Base-by-base conservation (phyloP, 1,140 invertebrate species). In the Anoplolepis gracilipes region DNA sequence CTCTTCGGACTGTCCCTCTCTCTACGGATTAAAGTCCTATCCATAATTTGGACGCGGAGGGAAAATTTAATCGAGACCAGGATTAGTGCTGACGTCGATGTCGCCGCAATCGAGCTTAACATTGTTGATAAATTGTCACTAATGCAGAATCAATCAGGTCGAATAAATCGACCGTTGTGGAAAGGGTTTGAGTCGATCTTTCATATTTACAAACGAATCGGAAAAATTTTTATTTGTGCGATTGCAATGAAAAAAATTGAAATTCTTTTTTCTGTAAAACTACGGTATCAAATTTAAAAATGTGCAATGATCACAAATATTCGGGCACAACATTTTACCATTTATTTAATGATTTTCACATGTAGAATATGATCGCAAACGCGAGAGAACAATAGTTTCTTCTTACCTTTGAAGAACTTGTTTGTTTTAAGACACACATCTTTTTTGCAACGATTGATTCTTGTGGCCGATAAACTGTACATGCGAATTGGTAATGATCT, bases 81-180 rank as follows among this genome's bases (percentile, higher is more conserved):
- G 62, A 53, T 78, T 78, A 33, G 22, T 30, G n/a, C 22, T 79
- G 33, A 79, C 13, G 46, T 69, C 33, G 30, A 78, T 36, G 33
- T 78, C 61, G 28, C 42, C 59, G 75, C 75, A 65, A 55, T 79
- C 10, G 46, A 69, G 62, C 22, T 13, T 67, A 69, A 64, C 67
- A 11, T 55, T 67, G 16, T 46, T 79, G 49, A 53, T 55, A 16
- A 33, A 46, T 25, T 22, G n/a, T 78, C 62, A 78, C 8, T 65
- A n/a, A 78, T 65, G 30, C 16, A n/a, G n/a, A 25, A 64, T 42
- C 30, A 78, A 49, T 76, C 59, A 13, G 13, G 62, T 2, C 25
- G 59, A 64, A 64, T 77, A 16, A 64, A 62, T 78, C 42, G 30
- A 36, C n/a, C 19, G 42, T 13, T 78, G 42, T 39, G 22, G 19